Percentiles rank a stretch among this genome's conserved stretches.
These are phyloP conservation scores for Heteromormyrus szaboi DNA, from an alignment of 2,797 vertebrate genomes.

Conservation along the genomic window DNA sequence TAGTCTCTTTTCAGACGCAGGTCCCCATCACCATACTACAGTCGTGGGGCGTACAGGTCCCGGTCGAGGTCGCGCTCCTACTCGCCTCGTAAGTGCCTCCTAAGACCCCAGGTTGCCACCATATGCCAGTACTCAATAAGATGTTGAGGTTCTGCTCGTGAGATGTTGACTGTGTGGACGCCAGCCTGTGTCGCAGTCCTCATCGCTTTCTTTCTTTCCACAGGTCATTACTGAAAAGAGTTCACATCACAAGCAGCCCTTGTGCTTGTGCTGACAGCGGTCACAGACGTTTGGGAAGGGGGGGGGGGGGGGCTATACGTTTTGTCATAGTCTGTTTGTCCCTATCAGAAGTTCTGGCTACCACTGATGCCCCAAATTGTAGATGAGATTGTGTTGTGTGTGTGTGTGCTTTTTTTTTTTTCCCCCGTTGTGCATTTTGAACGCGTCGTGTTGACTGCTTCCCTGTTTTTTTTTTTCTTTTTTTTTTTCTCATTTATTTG, in stretches of 20 bases:
- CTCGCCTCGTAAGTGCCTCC: slow-evolving; percentile 78
- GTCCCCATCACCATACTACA: slow-evolving; percentile 90
- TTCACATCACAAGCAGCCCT: background rate
- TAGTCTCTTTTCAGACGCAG: slow-evolving; percentile 66
- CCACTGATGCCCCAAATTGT: background rate
- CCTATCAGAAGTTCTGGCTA: background rate
- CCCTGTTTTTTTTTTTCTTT: background rate
- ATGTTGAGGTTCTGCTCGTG: background rate
- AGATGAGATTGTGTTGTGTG: background rate
- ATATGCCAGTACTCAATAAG: background rate
- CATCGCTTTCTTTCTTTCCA: slow-evolving; percentile 29
- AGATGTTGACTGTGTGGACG: background rate
- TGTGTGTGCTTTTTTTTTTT: background rate
- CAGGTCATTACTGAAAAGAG: slow-evolving; percentile 60
- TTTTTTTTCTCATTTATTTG: background rate
- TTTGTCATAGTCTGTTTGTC: background rate
- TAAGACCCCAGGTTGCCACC: background rate
- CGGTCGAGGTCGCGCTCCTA: slow-evolving; percentile 89
- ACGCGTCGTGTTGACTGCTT: background rate
- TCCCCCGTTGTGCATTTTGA: background rate
- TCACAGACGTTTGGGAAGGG: background rate
- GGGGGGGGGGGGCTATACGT: background rate
- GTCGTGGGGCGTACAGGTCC: slow-evolving; percentile 83
- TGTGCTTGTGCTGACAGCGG: background rate
- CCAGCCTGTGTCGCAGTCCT: background rate